Evolutionary conservation across 2,888 invertebrate genomes (phyloP), one percentile per base, ranked within the genome.

Genomic region (Drosophila picticornis): DNA sequence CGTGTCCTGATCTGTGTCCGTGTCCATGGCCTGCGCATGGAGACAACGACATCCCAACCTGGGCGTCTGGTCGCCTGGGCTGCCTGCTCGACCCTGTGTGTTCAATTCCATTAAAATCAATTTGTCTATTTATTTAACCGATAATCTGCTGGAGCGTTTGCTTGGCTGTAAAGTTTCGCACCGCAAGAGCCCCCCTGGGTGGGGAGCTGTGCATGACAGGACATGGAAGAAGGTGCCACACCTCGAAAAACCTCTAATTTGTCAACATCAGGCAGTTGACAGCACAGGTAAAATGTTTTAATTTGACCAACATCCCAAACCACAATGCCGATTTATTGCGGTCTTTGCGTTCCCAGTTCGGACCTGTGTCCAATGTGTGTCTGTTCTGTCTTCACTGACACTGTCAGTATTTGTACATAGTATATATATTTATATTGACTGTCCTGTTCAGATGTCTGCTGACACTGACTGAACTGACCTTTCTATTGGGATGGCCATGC

Each of bases 51-150:
- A 53, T 60, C 51, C 61, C 72, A 67, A 22, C 51, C 16, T n/a
- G n/a, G 40, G 10, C 10, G n/a, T 5, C n/a, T 40, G 46, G 25
- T 62, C 55, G 27, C 2, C 40, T 29, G 52, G 31, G 16, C 27
- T 36, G 27, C 27, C 43, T 16, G 66, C 22, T 65, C 40, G 55
- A 57, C 34, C 31, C n/a, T n/a, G 10, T 40, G 67, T 88, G 77
- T 86, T 73, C 88, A 86, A 86, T 84, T 86, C 87, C 87, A 88
- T 88, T 88, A 84, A 86, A 88, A 86, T 88, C 85, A 86, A 88
- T 86, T 86, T 88, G 88, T 86, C 84, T 86, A 88, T 86, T 86
- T 86, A 83, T 86, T 88, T 86, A 82, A 77, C 83, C 79, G 87
- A 88, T 86, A 88, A 86, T 88, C 85, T 86, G 82, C 64, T 71